Evolutionary conservation across 2,888 invertebrate genomes (phyloP).

Genomic region (Hipparchia semele): DNA sequence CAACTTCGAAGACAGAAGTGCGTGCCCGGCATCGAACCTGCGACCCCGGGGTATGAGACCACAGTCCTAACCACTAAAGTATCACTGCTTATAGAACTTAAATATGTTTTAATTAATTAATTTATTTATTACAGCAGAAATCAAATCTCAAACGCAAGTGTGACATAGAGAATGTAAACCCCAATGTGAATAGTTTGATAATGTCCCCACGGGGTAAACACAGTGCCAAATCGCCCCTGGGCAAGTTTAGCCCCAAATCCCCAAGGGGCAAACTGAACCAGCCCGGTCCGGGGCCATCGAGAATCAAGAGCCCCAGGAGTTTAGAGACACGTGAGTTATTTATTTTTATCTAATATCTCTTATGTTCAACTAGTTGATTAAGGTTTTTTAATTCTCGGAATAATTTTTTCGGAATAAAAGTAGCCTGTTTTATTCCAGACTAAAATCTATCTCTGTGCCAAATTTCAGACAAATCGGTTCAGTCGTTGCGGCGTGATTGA

Average conservation of each 20-base stretch:
- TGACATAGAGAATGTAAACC: conserved; percentile 74
- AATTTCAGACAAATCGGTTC: no score
- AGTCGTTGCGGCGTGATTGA: no score
- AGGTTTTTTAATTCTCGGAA: no score
- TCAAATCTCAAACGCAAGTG: conserved; percentile 60
- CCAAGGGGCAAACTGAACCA: conserved; percentile 47
- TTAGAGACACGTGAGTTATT: conserved; percentile 58
- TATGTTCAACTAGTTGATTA: no score
- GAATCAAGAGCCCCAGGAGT: conserved; percentile 56
- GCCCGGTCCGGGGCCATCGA: conserved; percentile 59
- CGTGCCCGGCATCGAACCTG: no score
- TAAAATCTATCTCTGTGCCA: no score
- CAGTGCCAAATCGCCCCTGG: conserved; percentile 49
- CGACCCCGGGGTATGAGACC: no score
- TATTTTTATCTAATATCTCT: neutral
- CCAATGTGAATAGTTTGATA: conserved; percentile 54
- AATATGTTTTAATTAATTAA: neutral
- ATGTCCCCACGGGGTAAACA: conserved; percentile 50
- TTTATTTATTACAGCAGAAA: conserved; percentile 47
- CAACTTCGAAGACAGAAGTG: no score
- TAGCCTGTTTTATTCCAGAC: no score
- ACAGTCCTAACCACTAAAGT: no score
- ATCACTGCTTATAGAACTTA: no score
- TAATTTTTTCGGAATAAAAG: no score
- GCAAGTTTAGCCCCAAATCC: conserved; percentile 22